Conservation (phyloP, 1,140 invertebrate genomes). For the Xylocopa sonorina region DNA sequence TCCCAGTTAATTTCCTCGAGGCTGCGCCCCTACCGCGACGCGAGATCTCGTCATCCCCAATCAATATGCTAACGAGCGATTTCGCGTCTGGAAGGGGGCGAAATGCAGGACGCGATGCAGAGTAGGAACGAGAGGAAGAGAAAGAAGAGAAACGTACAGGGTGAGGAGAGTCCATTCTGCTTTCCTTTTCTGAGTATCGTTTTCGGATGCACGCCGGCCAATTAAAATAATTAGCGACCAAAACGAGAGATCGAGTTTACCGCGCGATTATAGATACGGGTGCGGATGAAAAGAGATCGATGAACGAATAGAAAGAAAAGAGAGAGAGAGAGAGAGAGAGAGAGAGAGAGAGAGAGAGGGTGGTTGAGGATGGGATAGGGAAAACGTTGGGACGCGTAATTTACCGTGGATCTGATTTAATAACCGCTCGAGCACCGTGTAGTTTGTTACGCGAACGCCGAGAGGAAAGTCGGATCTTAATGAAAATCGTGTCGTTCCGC, state of each 20-base stretch:
- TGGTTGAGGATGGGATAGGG: constrained; percentile 9
- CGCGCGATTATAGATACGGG: constrained; percentile 67
- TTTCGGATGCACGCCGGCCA: constrained; percentile 72
- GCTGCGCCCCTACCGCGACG: constrained; percentile 61
- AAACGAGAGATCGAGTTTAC: constrained; percentile 63
- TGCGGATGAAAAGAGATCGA: constrained; percentile 54
- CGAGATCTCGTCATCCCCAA: constrained; percentile 79
- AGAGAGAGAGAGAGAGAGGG: not conserved
- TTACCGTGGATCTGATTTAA: constrained; percentile 60
- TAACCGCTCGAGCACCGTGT: constrained; percentile 46
- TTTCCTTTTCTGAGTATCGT: constrained; percentile 59
- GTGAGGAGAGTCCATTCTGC: constrained; percentile 44
- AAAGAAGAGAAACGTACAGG: constrained; percentile 6
- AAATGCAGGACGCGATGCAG: constrained; percentile 35
- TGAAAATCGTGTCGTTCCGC: constrained; percentile 29
- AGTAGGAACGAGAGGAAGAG: constrained; percentile 21
- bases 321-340: too few species aligned
- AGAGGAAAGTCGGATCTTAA: constrained; percentile 32
- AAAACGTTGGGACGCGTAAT: constrained; percentile 51
- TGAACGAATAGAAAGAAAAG: constrained; percentile 5
- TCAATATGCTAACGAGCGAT: constrained; percentile 81
- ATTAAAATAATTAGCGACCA: constrained; percentile 73
- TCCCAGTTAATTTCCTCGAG: constrained; percentile 72
- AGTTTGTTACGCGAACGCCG: constrained; percentile 27
- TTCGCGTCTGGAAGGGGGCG: constrained; percentile 48